Evolutionary conservation across 2,797 vertebrate genomes (phyloP), one percentile per base, ranked within the genome.

Genomic region (Rhabdophis nuchalis): DNA sequence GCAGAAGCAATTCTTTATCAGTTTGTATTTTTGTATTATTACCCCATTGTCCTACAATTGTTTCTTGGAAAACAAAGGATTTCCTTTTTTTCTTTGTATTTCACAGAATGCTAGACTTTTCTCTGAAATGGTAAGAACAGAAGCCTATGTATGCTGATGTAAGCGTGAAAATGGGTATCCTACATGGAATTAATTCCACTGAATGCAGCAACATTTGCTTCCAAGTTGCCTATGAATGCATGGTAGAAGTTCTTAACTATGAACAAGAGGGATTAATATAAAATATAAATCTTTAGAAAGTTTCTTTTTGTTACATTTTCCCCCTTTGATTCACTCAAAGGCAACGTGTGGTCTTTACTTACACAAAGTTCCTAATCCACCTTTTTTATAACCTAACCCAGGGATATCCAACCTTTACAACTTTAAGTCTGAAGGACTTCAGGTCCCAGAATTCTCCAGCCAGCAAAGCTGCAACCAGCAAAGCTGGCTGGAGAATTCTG

Each of bases 21-120:
- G 50, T 86, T 91, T 85, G 29, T 53, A 64, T 41, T 64, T 86
- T 94, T 89, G 91, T 91, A 82, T 95, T 93, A 94, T 94, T 87
- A 58, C 29, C 0, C 0, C 20, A 23, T 41, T 50, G 20, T 61
- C 92, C 85, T 86, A 88, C 1, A 90, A 64, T 82, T 94, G 92
- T 91, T 89, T 58, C 6, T 16, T 93, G 92, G 93, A 86, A 96
- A 92, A 92, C 64, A 90, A 95, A 92, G 8, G 0, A 1, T 27
- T 95, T 95, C 86, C 77, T 90, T 77, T 5, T 10, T 36, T 9
- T 0, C 0, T 3, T 0, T 0, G 20, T 1, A 1, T 87, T 0
- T 2, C 50, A 10, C 52, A 85, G 95, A 90, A 32, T 87, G 88
- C 18, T 1, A 7, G n/a, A 0, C 2, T 12, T 77, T 58, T 14